Base-by-base conservation (phyloP, 2,888 invertebrate species). In the Beris chalybata region DNA sequence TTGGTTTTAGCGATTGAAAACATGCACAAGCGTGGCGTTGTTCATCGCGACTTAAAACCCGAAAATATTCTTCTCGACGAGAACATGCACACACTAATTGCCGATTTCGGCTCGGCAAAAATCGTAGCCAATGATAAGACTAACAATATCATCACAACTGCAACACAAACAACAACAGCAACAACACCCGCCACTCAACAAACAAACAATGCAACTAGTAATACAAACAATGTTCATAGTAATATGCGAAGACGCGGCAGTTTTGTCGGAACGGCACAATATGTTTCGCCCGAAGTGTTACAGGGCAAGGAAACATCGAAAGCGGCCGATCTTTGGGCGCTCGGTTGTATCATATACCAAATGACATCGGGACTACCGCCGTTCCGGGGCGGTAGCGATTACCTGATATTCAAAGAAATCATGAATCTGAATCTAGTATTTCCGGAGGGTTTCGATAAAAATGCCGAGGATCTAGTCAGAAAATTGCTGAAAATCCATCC, bases 231-330 rank as follows among this genome's bases (percentile, higher is more conserved):
- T n/a, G 52, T 32, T 3, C 13, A 61, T 4, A 61, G 43, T 50
- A 50, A 50, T 6, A 38, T 50, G 15, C 82, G 84, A 72, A 84
- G 92, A 68, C 86, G 86, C 74, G 90, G 89, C 75, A 93, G 93
- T 79, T 98, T 99, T 81, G 98, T 98, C 12, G 99, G 99, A 58
- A 99, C 98, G 11, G 97, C 99, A 3, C 97, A 98, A 79, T 99
- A 98, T 81, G 97, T 99, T 0, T 97, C 97, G 66, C 99, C 99
- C 3, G 99, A 99, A 83, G 86, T 98, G 70, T 83, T 99, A 59
- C 91, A 89, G 68, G 90, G 92, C 76, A 87, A 89, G 68, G 87
- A 88, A 3, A 87, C 89, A 63, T 87, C 89, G 56, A 85, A 86
- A 65, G 87, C 92, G 50, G 92, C 93, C 12, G 99, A 99, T 82